phyloP scores from a whole-genome alignment of 2,113 vertebrate species.

The Reinhardtius hippoglossoides region DNA sequence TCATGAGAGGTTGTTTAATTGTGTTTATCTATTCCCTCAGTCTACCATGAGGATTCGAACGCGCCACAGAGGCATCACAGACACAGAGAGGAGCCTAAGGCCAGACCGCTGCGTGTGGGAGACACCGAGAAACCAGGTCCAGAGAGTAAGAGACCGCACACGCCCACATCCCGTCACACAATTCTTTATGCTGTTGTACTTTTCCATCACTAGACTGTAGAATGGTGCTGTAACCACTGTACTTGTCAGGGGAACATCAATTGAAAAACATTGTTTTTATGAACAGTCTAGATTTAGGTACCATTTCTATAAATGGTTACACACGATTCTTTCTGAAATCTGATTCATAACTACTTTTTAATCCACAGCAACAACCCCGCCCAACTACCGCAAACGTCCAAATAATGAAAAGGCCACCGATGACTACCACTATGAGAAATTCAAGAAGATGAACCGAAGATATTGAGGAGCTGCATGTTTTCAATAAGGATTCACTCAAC shows the following conservation, averaged over 20 bases:
- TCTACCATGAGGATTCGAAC: constrained; percentile 94
- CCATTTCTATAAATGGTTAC: not conserved
- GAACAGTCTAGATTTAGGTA: not conserved
- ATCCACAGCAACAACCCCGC: constrained; percentile 83
- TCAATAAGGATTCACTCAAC: not conserved
- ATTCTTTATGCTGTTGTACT: not conserved
- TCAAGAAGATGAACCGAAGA: constrained; percentile 98
- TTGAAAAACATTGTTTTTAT: not conserved
- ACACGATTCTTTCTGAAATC: not conserved
- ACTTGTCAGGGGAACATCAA: not conserved
- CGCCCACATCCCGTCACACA: not conserved
- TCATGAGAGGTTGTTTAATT: not conserved
- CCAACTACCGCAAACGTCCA: constrained; percentile 92
- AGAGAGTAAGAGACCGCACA: constrained; percentile 85
- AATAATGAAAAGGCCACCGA: constrained; percentile 97
- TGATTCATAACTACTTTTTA: not conserved
- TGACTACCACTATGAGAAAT: constrained; percentile 99
- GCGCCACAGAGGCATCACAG: constrained; percentile 93
- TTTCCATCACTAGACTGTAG: too few relatives aligned
- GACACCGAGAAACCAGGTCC: constrained; percentile 96
- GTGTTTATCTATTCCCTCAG: constrained; percentile 69
- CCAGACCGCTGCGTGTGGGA: constrained; percentile 92
- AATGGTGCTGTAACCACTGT: not conserved
- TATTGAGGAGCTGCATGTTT: constrained; percentile 79
- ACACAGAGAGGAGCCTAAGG: constrained; percentile 92